These are phyloP conservation scores for Limnephilus auricula DNA, from an alignment of 2,888 invertebrate species.

Conservation along the genomic window DNA sequence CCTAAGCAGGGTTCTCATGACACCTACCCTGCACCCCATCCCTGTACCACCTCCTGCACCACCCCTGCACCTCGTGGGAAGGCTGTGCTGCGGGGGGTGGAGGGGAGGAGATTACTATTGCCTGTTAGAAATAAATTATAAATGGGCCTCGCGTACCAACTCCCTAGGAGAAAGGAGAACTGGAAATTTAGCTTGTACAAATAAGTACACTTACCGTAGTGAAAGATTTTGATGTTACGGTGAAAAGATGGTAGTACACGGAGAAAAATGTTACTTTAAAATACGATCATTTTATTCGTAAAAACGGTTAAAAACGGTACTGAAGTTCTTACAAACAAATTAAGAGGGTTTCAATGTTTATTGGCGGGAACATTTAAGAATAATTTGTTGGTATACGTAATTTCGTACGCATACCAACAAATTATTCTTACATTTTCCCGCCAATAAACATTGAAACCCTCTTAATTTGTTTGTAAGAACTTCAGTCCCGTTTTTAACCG, in stretches of 20 bases:
- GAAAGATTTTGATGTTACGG: neutral
- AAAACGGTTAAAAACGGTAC: no score
- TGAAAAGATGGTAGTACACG: neutral
- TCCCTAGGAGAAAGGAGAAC: neutral
- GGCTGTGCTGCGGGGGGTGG: neutral
- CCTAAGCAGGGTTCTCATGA: slow-evolving; percentile 61
- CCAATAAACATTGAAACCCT: no score
- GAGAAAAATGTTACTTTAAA: no score
- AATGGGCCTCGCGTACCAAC: slow-evolving; percentile 48
- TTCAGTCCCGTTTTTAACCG: no score
- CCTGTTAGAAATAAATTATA: slow-evolving; percentile 66
- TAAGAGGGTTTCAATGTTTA: no score
- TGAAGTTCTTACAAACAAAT: no score
- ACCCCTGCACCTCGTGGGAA: slow-evolving; percentile 10
- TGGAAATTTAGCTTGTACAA: slow-evolving; percentile 11
- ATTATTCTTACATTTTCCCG: no score
- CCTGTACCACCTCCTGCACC: slow-evolving; percentile 25
- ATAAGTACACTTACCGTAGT: neutral
- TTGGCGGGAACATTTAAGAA: no score
- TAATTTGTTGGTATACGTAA: no score
- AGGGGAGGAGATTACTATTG: slow-evolving; percentile 63
- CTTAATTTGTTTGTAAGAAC: no score
- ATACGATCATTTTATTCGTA: no score
- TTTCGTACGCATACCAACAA: no score
- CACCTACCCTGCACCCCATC: slow-evolving; percentile 49